Evolutionary conservation across 1,140 invertebrate genomes (phyloP), one percentile per base, ranked within the genome.

Genomic region (silkworm (Bombyx mori)): DNA sequence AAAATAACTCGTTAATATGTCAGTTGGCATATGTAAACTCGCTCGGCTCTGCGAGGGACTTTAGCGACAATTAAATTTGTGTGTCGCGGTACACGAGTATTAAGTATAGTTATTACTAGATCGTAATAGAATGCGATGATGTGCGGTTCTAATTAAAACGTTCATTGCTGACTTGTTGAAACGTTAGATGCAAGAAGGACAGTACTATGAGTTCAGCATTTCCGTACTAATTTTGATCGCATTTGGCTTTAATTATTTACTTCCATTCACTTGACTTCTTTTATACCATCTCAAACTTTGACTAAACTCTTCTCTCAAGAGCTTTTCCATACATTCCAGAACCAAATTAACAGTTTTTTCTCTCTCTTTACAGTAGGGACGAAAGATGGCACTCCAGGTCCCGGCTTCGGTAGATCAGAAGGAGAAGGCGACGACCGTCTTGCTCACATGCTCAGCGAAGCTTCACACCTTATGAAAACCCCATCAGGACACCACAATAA

Each of bases 361-460:
- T 44, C 55, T 8, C 55, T 62, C 22, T 68, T 90, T 89, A 63
- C 85, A 91, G 90, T 92, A 92, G 95, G 95, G 43, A 79, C 80
- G 75, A 95, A 94, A 90, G 92, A 95, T 82, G 90, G 93, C 67
- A 92, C 92, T 54, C 90, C 94, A 82, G 92, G 93, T 59, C 89
- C 92, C 49, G 81, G 78, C 6, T 95, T 94, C 71, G 92, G 93
- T 58, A 86, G 91, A 46, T 88, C 91, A 52, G 91, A 94, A 54
- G 93, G 94, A 59, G 93, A 94, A 65, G 96, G 94, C 44, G 97
- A 99, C 73, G 97, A 99, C 73, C 91, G 97, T 58, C 94, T 99
- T 56, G 95, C 94, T 12, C 96, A 98, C 79, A 98, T 99, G 74
- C 91, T 99, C 9, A 96, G 91, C 72, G 97, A 99, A 77, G 96